Base-by-base conservation (phyloP, 2,797 vertebrate species). In the Anabas testudineus region DNA sequence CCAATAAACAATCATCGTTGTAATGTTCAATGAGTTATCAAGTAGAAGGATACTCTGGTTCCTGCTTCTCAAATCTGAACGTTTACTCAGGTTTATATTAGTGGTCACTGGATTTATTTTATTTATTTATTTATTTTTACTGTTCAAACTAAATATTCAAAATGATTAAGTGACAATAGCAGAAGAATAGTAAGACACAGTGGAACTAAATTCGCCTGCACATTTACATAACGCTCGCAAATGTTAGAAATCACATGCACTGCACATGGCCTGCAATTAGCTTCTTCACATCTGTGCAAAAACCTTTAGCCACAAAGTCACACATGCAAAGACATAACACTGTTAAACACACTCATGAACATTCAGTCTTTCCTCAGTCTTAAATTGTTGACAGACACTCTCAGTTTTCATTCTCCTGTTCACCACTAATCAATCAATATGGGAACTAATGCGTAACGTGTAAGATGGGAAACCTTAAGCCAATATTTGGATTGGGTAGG, bases 401-500 rank as follows among this genome's bases (percentile, higher is more conserved):
- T 43, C 14, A 39, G 69, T 74, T 82, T 71, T 72, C 58, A 30
- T 64, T 62, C 65, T 55, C 21, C 5, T 65, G 26, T 71, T 74
- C 71, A 66, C 71, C 54, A 13, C 74, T 83, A 86, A 85, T 89
- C 83, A 87, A 88, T 86, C 88, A 83, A 46, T 78, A 60, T 55
- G 67, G 62, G 79, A 82, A 71, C 30, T 48, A 64, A 60, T 45
- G 80, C 76, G 9, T 68, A 46, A 60, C 30, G 45, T 54, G 58
- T 74, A 84, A 83, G 71, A 74, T 70, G 69, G 82, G 68, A 89
- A 87, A 82, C 68, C 80, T 78, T 76, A 78, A 81, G 82, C 91
- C 82, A 91, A 90, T 90, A 83, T 91, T 90, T 87, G 76, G 73
- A 81, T 73, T 82, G 80, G 85, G 58, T 73, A 72, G 76, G 66